Base-by-base conservation (phyloP, 2,113 vertebrate genomes). In the Gadus chalcogrammus region DNA sequence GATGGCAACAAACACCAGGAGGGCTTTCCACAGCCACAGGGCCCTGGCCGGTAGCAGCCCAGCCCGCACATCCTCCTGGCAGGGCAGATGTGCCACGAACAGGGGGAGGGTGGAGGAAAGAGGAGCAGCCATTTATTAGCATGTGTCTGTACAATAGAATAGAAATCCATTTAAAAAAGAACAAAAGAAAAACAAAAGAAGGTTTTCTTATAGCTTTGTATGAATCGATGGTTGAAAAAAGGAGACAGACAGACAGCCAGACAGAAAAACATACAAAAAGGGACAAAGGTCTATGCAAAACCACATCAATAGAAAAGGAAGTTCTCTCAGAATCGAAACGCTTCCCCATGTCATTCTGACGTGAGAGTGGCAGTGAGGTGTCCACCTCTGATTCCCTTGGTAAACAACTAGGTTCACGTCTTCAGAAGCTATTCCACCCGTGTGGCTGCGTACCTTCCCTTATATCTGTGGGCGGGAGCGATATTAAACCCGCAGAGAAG, bases 21-120 rank as follows among this genome's bases (percentile, higher is more conserved):
- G 76, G 0, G 87, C 90, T 67, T 93, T 93, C 90, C 91, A 92
- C 77, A 91, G 78, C 91, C 91, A 92, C 7, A 90, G 61, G 91
- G 88, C 53, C 90, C 90, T 77, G 90, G 12, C 13, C 88, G 85
- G 71, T 85, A 84, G 68, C 89, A 90, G 24, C 87, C 78, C 82
- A 92, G 68, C 88, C 88, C 86, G 55, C 90, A 84, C 87, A 93
- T 82, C 88, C 90, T 93, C 87, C 92, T 93, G 72, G 15, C 55
- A 7, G 38, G 22, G 18, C 8, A 38, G 16, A 38, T 35, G 61
- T 4, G 22, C 31, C 31, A 27, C 15, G 20, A 8, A 62, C 22
- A 61, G 8, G n/a, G 9, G 3, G 53, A 63, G 56, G 5, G 20
- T 3, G 65, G 18, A 38, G n/a, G 3, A 6, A 24, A 18, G 16